These are phyloP conservation scores for Theretra japonica DNA, from an alignment of 2,888 invertebrate genomes.

Conservation along the genomic window DNA sequence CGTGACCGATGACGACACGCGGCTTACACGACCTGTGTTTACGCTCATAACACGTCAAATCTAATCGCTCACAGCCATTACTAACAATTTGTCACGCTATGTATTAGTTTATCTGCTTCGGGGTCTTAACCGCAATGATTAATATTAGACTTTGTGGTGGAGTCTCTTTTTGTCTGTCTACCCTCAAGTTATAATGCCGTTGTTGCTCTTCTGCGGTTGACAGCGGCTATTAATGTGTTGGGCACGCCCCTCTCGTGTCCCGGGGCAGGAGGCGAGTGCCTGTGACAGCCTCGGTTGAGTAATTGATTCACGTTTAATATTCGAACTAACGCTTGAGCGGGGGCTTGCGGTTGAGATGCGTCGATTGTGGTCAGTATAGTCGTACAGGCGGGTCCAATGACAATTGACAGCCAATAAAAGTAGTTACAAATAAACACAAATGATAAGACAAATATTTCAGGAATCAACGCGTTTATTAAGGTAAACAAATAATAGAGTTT, in stretches of 20 bases:
- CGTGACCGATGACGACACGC: constrained; percentile 25
- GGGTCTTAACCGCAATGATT: constrained; percentile 10
- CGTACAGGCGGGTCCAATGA: neutral
- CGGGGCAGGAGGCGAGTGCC: constrained; percentile 13
- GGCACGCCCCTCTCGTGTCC: constrained; percentile 19
- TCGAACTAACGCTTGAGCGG: neutral
- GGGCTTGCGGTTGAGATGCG: neutral
- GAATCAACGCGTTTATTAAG: too few relatives aligned
- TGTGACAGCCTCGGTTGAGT: constrained; percentile 22
- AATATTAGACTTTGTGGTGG: neutral
- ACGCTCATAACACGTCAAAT: constrained; percentile 20
- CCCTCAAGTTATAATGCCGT: constrained; percentile 12
- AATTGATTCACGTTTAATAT: constrained; percentile 25
- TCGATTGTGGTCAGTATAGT: constrained; percentile 7
- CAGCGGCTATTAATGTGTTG: constrained; percentile 27
- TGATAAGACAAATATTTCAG: too few relatives aligned
- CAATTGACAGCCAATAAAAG: neutral
- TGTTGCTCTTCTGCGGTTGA: constrained; percentile 25
- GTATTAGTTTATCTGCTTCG: neutral
- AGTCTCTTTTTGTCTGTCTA: constrained; percentile 4
- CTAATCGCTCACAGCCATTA: neutral
- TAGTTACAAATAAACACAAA: too few relatives aligned
- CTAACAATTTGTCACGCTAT: constrained; percentile 2
- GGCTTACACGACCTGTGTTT: constrained; percentile 13
- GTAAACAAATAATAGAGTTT: too few relatives aligned